Evolutionary conservation across 2,113 vertebrate species (phyloP).

Genomic region (Sardina pilchardus): DNA sequence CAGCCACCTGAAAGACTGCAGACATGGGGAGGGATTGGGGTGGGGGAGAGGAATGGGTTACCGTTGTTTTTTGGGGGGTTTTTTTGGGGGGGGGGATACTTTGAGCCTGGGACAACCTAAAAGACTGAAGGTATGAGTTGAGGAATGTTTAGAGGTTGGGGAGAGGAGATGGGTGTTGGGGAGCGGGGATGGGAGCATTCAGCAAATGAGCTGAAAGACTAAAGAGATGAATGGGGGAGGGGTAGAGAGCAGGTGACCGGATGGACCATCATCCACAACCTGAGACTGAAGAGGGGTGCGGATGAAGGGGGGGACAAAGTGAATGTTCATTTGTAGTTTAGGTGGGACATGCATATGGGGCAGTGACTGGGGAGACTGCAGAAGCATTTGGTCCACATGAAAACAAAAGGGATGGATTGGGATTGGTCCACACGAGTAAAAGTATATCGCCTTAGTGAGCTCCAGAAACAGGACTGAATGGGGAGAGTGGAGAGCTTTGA

Average conservation of each 20-base stretch:
- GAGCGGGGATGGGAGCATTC: no score
- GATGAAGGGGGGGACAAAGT: conserved; percentile 4
- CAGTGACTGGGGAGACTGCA: neutral
- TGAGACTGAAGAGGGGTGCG: neutral
- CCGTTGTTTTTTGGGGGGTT: neutral
- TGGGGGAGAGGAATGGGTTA: neutral
- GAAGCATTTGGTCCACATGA: neutral
- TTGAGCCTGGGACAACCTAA: neutral
- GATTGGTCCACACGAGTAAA: neutral
- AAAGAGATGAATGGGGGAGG: neutral
- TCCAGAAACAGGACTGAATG: conserved; percentile 15
- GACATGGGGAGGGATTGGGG: neutral
- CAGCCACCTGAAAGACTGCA: neutral
- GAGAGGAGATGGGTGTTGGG: no score
- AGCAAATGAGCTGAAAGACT: neutral
- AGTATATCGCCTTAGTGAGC: conserved; percentile 17
- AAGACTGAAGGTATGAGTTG: neutral
- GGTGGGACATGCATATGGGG: no score
- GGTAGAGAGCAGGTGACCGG: no score
- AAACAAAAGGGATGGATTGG: neutral
- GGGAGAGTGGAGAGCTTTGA: conserved; percentile 4
- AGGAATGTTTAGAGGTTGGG: neutral
- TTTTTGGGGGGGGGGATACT: neutral
- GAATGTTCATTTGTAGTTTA: neutral
- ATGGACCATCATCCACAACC: neutral